Percentiles rank a stretch among this genome's conserved stretches.
Evolutionary conservation across 2,888 invertebrate species (phyloP).

Genomic region (Sisyra terminalis): DNA sequence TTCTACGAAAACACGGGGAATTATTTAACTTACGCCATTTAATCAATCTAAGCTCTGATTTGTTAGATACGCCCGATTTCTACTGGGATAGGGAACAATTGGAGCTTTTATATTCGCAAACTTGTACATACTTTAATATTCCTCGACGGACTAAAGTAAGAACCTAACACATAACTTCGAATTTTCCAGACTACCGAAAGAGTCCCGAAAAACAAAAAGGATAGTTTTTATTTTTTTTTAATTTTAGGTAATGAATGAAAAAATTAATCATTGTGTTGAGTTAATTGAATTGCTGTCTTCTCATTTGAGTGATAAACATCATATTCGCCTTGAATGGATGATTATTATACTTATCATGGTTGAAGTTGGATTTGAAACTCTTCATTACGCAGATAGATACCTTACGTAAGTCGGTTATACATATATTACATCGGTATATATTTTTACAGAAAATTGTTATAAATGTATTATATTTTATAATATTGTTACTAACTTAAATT

Average conservation of each 20-base stretch:
- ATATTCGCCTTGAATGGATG: slow-evolving; percentile 91
- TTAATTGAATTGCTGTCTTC: slow-evolving; percentile 75
- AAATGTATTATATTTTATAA: too few species aligned
- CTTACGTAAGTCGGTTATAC: slow-evolving; percentile 11
- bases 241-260: slow-evolving; percentile 81
- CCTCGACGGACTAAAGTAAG: slow-evolving; percentile 63
- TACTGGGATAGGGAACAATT: slow-evolving; percentile 93
- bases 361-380: slow-evolving; percentile 74
- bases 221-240: slow-evolving; percentile 11
- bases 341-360: slow-evolving; percentile 90
- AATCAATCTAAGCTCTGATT: slow-evolving; percentile 84
- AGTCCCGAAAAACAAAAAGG: too few species aligned
- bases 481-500: too few species aligned
- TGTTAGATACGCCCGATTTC: slow-evolving; percentile 91
- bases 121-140: slow-evolving; percentile 72
- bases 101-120: slow-evolving; percentile 68
- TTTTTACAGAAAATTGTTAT: too few species aligned
- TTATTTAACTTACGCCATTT: slow-evolving; percentile 75
- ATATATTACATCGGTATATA: too few species aligned
- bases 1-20: slow-evolving; percentile 69
- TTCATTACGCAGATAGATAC: slow-evolving; percentile 58
- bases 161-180: too few species aligned
- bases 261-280: slow-evolving; percentile 86
- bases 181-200: too few species aligned
- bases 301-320: slow-evolving; percentile 84